These are phyloP conservation scores for Bombus pyrosoma DNA, from an alignment of 1,140 invertebrate species.

Conservation along the genomic window DNA sequence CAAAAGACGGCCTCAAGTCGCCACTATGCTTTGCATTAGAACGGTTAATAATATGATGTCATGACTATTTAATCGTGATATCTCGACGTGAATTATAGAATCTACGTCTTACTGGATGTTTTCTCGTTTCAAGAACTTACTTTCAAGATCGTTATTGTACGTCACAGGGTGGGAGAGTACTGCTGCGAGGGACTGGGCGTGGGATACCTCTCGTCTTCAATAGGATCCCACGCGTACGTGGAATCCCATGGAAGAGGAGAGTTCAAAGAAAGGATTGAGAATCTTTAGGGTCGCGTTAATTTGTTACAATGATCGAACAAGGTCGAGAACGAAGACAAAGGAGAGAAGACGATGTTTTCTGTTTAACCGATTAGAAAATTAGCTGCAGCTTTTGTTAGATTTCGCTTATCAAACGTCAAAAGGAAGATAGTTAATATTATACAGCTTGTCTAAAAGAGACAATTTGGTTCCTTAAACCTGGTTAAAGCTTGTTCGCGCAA, in stretches of 20 bases:
- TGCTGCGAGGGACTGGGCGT: not conserved
- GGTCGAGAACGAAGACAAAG: not conserved
- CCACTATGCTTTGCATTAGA: not conserved
- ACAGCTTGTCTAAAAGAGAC: not conserved
- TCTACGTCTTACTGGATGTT: not conserved
- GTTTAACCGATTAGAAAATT: not conserved
- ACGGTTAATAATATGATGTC: not conserved
- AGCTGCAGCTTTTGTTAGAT: not conserved
- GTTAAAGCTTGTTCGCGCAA: not conserved
- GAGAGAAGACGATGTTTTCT: not conserved
- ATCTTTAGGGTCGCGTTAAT: not conserved
- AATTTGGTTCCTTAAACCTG: not conserved
- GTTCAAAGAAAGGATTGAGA: not conserved
- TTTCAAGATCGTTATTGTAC: conserved; percentile 20
- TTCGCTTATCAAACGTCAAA: not conserved
- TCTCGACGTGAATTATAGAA: not conserved
- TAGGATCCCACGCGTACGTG: conserved; percentile 23
- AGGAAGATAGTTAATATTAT: not conserved
- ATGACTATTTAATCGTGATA: not conserved
- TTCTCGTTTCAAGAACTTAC: not conserved
- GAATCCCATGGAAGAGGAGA: conserved; percentile 40
- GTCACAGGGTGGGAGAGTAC: conserved; percentile 18
- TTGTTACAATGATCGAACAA: no score
- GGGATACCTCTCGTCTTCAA: conserved; percentile 33
- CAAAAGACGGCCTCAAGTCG: not conserved